Evolutionary conservation across 2,888 invertebrate species (phyloP).

Genomic region (Drosophila kanekoi): DNA sequence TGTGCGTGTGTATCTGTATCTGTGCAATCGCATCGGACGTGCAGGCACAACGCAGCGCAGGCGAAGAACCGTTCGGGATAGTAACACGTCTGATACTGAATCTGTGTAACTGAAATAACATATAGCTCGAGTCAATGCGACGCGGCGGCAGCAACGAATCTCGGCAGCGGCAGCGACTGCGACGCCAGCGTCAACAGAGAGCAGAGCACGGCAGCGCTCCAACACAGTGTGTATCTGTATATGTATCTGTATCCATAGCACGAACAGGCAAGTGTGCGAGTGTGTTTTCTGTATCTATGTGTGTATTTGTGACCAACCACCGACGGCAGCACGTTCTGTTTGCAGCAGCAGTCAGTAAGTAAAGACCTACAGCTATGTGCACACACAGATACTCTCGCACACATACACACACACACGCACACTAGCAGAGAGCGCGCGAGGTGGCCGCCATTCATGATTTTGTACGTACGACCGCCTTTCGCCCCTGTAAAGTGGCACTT

Average conservation of each 20-base stretch:
- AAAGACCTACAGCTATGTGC: conserved; percentile 71
- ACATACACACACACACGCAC: conserved; percentile 22
- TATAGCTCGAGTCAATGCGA: conserved; percentile 81
- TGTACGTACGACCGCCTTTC: conserved; percentile 53
- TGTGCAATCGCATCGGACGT: conserved; percentile 50
- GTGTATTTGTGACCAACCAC: conserved; percentile 63
- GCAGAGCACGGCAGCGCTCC: conserved; percentile 10
- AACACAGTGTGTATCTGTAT: conserved; percentile 5
- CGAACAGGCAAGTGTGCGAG: conserved; percentile 3
- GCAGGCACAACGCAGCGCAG: conserved; percentile 43
- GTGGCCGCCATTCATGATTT: conserved; percentile 75
- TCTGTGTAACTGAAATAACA: conserved; percentile 85
- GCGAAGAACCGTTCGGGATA: conserved; percentile 83
- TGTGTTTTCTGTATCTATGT: conserved; percentile 21
- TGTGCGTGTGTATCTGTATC: conserved; percentile 26
- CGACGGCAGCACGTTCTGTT: conserved; percentile 59
- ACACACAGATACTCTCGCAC: conserved; percentile 24
- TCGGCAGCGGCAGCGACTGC: conserved; percentile 41
- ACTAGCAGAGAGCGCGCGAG: conserved; percentile 12
- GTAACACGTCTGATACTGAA: conserved; percentile 85
- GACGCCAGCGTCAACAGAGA: conserved; percentile 5
- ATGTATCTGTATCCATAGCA: conserved; percentile 9
- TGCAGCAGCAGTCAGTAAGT: conserved; percentile 79
- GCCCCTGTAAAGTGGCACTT: conserved; percentile 51
- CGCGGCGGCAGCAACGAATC: conserved; percentile 54